Base-by-base conservation (phyloP, 2,888 invertebrate genomes). In the Eupelmus urozonus region DNA sequence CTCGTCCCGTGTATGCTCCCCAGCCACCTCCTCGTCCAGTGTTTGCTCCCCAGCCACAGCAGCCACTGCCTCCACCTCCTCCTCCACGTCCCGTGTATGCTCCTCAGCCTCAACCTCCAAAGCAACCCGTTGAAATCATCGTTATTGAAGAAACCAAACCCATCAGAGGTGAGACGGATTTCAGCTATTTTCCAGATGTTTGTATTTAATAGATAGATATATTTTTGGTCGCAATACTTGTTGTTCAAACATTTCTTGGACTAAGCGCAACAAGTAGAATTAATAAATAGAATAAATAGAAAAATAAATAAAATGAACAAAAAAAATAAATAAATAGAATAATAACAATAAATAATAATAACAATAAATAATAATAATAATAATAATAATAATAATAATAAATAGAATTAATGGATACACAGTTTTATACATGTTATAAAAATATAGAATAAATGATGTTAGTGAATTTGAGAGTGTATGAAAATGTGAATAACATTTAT, bases 71-170 rank as follows among this genome's bases (percentile, higher is more conserved):
- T 34, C 34, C 34, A 34, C 34, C 34, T 5, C 78, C 75, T 29
- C 78, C 82, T 57, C 59, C 66, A 76, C 57, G 53, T 23, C 65
- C n/a, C 67, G 55, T 65, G 62, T 72, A 63, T 11, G 23, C 60
- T 63, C 63, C 51, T n/a, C 72, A 49, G 65, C 65, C 55, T 75
- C 79, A 53, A 2, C 59, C 57, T 4, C 53, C 77, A 77, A 57
- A 27, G 18, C 80, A 79, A 27, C 83, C 84, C 1, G 27, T 84
- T n/a, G 82, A 84, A 65, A 78, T 85, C 74, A 82, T 86, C 82
- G 82, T 85, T 70, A 79, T 86, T 75, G 86, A 82, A 69, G 82
- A 86, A 80, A 82, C 62, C 1, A 74, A 45, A 51, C 76, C 81
- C 23, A 80, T 80, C 79, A 62, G 76, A 76, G 76, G 76, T 76